Evolutionary conservation across 2,888 invertebrate genomes (phyloP).

Genomic region (Cheilosia urbana): DNA sequence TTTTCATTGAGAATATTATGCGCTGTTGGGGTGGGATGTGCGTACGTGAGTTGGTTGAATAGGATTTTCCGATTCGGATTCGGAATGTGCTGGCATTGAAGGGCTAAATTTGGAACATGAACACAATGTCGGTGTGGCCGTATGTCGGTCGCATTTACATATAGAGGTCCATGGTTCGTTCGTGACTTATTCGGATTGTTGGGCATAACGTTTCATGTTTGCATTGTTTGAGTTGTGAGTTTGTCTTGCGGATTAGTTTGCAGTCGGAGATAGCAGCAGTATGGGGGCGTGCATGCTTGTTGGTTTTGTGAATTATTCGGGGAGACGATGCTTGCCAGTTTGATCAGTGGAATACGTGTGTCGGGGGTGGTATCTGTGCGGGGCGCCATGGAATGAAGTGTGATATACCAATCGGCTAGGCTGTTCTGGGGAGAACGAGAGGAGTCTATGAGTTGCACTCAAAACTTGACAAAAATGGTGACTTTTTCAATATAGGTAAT

Average conservation of each 20-base stretch:
- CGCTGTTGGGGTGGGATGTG: conserved; percentile 20
- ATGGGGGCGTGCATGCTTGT: neutral
- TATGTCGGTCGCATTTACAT: neutral
- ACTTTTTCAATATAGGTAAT: too few species aligned
- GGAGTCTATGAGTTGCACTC: too few species aligned
- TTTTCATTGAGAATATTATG: conserved; percentile 36
- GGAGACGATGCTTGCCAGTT: too few species aligned
- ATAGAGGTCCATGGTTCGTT: conserved; percentile 25
- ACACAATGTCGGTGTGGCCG: neutral
- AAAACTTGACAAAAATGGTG: too few species aligned
- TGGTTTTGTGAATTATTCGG: neutral
- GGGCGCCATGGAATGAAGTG: too few species aligned
- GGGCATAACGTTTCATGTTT: conserved; percentile 18
- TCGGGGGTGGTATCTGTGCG: too few species aligned
- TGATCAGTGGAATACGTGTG: too few species aligned
- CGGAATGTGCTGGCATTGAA: conserved; percentile 39
- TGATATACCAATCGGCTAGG: too few species aligned
- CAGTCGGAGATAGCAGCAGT: neutral
- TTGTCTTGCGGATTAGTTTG: neutral
- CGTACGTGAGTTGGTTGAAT: conserved; percentile 22
- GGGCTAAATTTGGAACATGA: conserved; percentile 44
- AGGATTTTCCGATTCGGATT: conserved; percentile 18
- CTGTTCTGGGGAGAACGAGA: too few species aligned
- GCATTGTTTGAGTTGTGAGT: conserved; percentile 1
- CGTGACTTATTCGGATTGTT: conserved; percentile 31